A percentile compares a stretch with the other conserved stretches of the same genome.
phyloP scores from a whole-genome alignment of 2,113 vertebrate genomes.

The Rhinolophus ferrumequinum region DNA sequence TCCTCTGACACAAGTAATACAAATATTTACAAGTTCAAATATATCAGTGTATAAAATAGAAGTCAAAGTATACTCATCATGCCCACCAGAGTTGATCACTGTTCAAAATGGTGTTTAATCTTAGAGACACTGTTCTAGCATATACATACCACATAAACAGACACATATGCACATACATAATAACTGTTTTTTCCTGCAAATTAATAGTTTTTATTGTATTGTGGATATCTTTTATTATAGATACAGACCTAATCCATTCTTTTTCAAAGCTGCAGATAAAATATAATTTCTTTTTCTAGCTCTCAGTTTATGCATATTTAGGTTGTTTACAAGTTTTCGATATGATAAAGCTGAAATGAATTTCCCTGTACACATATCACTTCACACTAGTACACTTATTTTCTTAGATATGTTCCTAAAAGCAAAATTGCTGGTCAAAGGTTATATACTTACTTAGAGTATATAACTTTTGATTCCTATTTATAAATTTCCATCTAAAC shows the following conservation, averaged over 20 bases:
- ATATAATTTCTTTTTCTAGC: background rate
- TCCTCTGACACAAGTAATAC: slow-evolving; percentile 2
- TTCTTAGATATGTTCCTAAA: slow-evolving; percentile 45
- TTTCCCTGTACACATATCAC: background rate
- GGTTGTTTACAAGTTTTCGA: background rate
- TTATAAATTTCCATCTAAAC: background rate
- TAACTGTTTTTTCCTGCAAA: background rate
- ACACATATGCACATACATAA: background rate
- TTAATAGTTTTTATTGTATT: background rate
- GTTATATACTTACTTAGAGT: background rate
- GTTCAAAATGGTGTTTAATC: background rate
- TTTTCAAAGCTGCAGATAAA: background rate
- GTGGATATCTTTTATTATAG: background rate
- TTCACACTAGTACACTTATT: background rate
- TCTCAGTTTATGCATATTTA: background rate
- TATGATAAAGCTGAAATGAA: background rate
- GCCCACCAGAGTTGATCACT: background rate
- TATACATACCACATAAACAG: background rate
- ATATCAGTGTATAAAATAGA: background rate
- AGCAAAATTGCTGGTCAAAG: background rate
- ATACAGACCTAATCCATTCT: background rate
- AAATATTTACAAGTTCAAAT: slow-evolving; percentile 34
- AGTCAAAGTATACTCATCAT: background rate
- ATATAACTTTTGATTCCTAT: background rate
- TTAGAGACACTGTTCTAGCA: background rate